Percentiles rank a stretch among this genome's conserved stretches.
Conservation (phyloP, 1,140 invertebrate species). For the Micrasema minimum region DNA sequence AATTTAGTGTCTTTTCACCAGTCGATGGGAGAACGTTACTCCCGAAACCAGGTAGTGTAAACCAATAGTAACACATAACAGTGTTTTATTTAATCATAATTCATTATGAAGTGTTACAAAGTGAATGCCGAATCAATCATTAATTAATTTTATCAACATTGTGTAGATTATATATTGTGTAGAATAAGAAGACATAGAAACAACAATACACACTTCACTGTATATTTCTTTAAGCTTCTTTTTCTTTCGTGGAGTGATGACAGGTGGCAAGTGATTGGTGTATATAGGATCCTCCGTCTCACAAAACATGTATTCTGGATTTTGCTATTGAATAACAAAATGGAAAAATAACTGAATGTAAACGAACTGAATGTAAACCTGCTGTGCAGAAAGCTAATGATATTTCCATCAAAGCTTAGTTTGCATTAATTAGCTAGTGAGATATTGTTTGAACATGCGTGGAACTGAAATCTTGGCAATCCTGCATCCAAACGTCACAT, state of each 20-base stretch:
- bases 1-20: too few relatives aligned
- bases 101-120: too few relatives aligned
- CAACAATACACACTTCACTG: slow-evolving; percentile 38
- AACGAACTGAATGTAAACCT: slow-evolving; percentile 4
- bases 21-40: too few relatives aligned
- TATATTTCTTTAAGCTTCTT: slow-evolving; percentile 62
- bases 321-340: background rate
- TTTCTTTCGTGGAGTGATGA: slow-evolving; percentile 63
- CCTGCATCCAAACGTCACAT: slow-evolving; percentile 36
- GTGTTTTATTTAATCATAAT: too few relatives aligned
- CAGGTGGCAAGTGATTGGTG: slow-evolving; percentile 56
- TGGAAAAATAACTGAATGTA: background rate
- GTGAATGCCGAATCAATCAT: too few relatives aligned
- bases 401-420: slow-evolving; percentile 22
- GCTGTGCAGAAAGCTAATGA: slow-evolving; percentile 31
- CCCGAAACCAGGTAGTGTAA: too few relatives aligned
- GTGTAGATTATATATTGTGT: too few relatives aligned
- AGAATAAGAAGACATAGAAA: background rate
- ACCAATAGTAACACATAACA: too few relatives aligned
- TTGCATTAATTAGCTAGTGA: slow-evolving; percentile 37
- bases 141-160: too few relatives aligned
- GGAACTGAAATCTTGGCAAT: slow-evolving; percentile 34
- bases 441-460: slow-evolving; percentile 40
- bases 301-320: background rate
- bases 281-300: slow-evolving; percentile 42